Base-by-base conservation (phyloP, 1,140 invertebrate species). In the Procambarus clarkii region DNA sequence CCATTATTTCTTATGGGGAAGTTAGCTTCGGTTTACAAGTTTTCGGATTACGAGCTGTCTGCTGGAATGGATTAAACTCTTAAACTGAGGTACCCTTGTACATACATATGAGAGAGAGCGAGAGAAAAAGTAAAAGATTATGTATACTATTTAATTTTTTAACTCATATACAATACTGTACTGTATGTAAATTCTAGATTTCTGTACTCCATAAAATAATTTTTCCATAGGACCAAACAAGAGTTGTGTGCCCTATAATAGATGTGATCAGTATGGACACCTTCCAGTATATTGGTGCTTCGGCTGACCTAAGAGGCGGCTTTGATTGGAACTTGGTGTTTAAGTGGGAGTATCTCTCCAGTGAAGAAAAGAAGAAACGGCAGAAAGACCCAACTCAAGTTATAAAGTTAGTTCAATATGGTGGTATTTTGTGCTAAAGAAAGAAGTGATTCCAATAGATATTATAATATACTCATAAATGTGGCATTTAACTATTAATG, bases 301-400 rank as follows among this genome's bases (percentile, higher is more conserved):
- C 97, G 50, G 97, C 98, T 8, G 97, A 98, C 95, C 95, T 98
- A 54, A 96, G 98, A 91, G 97, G 98, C 83, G 98, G 98, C 21
- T 99, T 99, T 95, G 98, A 99, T 95, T 99, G 98, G 98, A 99
- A 99, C 95, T 95, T 99, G 54, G 98, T 98, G 77, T 97, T 97
- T 93, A 98, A 99, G 95, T 99, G 98, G 98, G 98, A 99, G 94
- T 98, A 98, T 94, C 96, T 99, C 85, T 97, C 97, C 74, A 96
- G 97, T 88, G 94, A 96, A 0, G 98, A 98, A 93, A 95, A 98
- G 89, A 96, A 97, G 87, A 96, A 96, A 11, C 95, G 98, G 24
- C 96, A 97, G 93, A 96, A 96, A 93, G 97, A 98, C 94, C 97
- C 97, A 0, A 95, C 95, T 71, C 93, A 94, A 84, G 95, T 96